Evolutionary conservation across 2,888 invertebrate species (phyloP).

Genomic region (Drosophila neutralis): DNA sequence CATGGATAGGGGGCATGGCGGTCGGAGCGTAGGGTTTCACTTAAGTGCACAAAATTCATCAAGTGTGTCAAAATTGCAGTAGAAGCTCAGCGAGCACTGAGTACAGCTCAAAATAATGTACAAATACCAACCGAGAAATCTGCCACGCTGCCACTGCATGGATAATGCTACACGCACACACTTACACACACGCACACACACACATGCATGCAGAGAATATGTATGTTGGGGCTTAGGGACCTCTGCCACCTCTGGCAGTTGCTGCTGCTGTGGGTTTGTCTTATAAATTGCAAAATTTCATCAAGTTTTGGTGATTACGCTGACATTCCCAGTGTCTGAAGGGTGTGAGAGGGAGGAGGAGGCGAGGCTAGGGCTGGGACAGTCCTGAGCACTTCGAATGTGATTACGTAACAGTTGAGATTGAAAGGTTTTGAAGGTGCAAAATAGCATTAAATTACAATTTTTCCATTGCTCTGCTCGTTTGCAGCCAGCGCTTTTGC

Average conservation of each 20-base stretch:
- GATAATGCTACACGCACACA: slow-evolving; percentile 38
- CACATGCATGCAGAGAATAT: slow-evolving; percentile 5
- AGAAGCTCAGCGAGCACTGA: slow-evolving; percentile 57
- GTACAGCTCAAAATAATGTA: slow-evolving; percentile 51
- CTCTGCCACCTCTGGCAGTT: slow-evolving; percentile 19
- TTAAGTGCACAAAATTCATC: slow-evolving; percentile 70
- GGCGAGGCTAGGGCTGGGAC: not conserved
- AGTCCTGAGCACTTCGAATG: slow-evolving; percentile 58
- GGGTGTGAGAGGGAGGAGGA: not conserved
- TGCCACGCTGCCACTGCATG: slow-evolving; percentile 37
- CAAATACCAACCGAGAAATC: slow-evolving; percentile 45
- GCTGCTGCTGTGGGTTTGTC: slow-evolving; percentile 53
- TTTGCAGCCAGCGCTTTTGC: slow-evolving; percentile 30
- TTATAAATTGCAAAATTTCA: slow-evolving; percentile 77
- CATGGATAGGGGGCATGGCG: slow-evolving; percentile 16
- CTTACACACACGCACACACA: slow-evolving; percentile 7
- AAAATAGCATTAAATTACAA: slow-evolving; percentile 74
- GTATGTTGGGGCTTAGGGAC: not conserved
- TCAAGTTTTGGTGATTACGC: slow-evolving; percentile 72
- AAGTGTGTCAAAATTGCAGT: slow-evolving; percentile 76
- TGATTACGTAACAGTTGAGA: slow-evolving; percentile 68
- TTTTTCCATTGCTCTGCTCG: slow-evolving; percentile 39
- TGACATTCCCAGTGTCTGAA: slow-evolving; percentile 10
- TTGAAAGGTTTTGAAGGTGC: slow-evolving; percentile 73
- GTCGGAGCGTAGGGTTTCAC: slow-evolving; percentile 16